These are phyloP conservation scores for Perca schrenkii DNA, from an alignment of 2,113 vertebrate species.

Conservation along the genomic window DNA sequence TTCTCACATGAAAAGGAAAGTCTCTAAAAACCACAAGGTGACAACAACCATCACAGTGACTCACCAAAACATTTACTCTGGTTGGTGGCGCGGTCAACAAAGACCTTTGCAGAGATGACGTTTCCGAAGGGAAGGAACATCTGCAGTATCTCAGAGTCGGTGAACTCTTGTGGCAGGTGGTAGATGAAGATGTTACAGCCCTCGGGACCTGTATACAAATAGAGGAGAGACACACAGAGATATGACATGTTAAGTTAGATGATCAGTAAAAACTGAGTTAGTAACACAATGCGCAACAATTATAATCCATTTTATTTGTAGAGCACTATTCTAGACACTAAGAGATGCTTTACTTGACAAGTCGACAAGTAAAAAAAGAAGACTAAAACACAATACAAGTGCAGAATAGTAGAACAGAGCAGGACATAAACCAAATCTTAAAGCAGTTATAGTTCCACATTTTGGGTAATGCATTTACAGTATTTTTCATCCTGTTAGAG, in stretches of 20 bases:
- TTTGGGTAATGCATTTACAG: too few relatives aligned
- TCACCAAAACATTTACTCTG: constrained; percentile 99
- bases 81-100: constrained; percentile 97
- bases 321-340: background rate
- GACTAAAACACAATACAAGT: background rate
- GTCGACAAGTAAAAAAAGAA: background rate
- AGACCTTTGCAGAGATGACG: constrained; percentile 98
- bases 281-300: background rate
- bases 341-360: background rate
- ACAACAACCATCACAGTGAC: constrained; percentile 50
- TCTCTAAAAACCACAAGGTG: background rate
- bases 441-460: background rate
- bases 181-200: constrained; percentile 99
- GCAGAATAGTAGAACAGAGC: background rate
- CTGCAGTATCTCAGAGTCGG: constrained; percentile 95
- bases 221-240: constrained; percentile 24
- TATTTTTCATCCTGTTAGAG: too few relatives aligned
- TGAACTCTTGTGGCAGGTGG: constrained; percentile 98
- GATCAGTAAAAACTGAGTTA: background rate
- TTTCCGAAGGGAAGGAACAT: constrained; percentile 99
- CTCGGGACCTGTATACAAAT: constrained; percentile 89
- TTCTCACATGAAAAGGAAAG: background rate
- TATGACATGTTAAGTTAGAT: background rate
- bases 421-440: background rate
- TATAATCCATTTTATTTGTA: background rate